These are phyloP conservation scores for Sinocyclocheilus maitianheensis DNA, from an alignment of 2,113 vertebrate species.

Conservation along the genomic window DNA sequence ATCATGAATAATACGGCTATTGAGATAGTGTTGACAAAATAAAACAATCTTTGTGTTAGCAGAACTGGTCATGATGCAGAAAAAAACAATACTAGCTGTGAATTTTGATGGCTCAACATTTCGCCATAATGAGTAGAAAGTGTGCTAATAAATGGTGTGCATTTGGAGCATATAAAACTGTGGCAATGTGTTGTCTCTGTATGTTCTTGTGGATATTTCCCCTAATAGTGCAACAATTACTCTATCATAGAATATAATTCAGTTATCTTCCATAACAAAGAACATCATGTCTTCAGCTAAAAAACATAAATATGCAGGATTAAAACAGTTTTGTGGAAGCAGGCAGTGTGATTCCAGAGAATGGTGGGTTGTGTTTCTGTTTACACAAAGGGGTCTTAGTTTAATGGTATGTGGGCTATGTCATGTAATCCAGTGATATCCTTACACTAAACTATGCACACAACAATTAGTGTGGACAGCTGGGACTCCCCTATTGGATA, in stretches of 20 bases:
- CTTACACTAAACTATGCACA: slow-evolving; percentile 75
- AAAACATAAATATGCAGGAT: slow-evolving; percentile 51
- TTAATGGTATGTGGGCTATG: slow-evolving; percentile 73
- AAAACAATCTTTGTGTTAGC: slow-evolving; percentile 30
- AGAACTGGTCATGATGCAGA: not conserved
- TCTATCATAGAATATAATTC: slow-evolving; percentile 59
- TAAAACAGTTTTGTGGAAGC: slow-evolving; percentile 67
- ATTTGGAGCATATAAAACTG: slow-evolving; percentile 21
- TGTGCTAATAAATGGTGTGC: slow-evolving; percentile 38
- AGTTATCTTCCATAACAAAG: slow-evolving; percentile 69
- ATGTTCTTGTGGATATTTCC: slow-evolving; percentile 3
- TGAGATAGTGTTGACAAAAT: slow-evolving; percentile 16
- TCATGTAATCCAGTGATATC: slow-evolving; percentile 73
- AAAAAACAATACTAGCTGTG: slow-evolving; percentile 44
- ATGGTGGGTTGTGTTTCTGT: slow-evolving; percentile 70
- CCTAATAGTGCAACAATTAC: slow-evolving; percentile 56
- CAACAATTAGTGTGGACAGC: slow-evolving; percentile 75
- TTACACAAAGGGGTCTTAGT: slow-evolving; percentile 70
- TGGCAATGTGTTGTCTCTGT: slow-evolving; percentile 40
- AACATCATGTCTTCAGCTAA: slow-evolving; percentile 65
- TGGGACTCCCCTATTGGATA: slow-evolving; percentile 45
- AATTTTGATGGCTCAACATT: slow-evolving; percentile 34
- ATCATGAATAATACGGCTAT: not conserved
- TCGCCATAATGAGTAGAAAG: slow-evolving; percentile 41
- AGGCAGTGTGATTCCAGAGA: slow-evolving; percentile 57